Base-by-base conservation (phyloP, 2,888 invertebrate species). In the Eurytoma adleriae region DNA sequence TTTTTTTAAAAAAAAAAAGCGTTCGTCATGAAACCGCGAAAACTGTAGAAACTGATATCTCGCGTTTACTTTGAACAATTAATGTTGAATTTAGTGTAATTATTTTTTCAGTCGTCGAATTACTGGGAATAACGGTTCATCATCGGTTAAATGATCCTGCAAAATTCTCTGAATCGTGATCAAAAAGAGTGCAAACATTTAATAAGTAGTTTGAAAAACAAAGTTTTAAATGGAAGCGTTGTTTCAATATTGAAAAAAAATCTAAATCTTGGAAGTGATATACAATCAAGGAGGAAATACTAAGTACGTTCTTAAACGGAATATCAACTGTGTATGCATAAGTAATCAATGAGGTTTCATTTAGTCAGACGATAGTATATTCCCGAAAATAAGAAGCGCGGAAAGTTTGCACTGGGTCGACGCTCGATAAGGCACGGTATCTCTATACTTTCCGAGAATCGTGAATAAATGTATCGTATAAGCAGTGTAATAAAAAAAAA, bases 291-390 rank as follows among this genome's bases (percentile, higher is more conserved):
- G 30, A 30, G 30, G 62, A 64, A 40, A 64, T 64, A 18, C 54
- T 54, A n/a, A n/a, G 40, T 40, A 40, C 1, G 10, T 40, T 40
- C 54, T 54, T 68, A 54, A 48, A 48, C 48, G 20, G n/a, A 71
- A 61, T 61, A 59, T n/a, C n/a, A 30, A 62, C 1, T 62, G 27
- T 18, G 62, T 18, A 52, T 14, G n/a, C 62, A 72, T 20, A 52
- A 24, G 40, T 40, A 62, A 67, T 59, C 48, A 54, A 77, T 18
- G 48, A 52, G 54, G 40, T 48, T 48, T 70, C 54, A 57, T 77
- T 70, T 56, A 59, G 18, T 68, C 50, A 68, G 61, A 59, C 48
- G 70, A 66, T 77, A 77, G 30, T n/a, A 24, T 64, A 50, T 78
- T 71, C 59, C 72, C 67, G 30, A 78, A 78, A 72, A 71, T 48